Evolutionary conservation across 2,797 vertebrate genomes (phyloP).

Genomic region (Platyrinchus mystaceus): DNA sequence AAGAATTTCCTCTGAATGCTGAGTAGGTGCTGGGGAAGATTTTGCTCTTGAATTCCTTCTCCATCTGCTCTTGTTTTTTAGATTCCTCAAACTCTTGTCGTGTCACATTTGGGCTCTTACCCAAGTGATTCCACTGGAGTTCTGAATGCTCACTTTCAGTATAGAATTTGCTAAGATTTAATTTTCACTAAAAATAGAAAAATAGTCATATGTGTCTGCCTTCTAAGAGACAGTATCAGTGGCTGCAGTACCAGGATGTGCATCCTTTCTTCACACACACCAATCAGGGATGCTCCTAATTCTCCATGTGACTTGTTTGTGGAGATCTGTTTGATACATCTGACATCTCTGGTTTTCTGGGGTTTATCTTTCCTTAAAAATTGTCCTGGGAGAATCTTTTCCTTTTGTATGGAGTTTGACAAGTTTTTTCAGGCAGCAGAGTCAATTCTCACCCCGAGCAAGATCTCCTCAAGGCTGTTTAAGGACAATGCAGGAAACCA

Average conservation of each 20-base stretch:
- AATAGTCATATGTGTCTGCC: neutral
- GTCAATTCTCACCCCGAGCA: neutral
- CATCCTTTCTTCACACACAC: neutral
- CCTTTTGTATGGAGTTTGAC: neutral
- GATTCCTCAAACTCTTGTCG: neutral
- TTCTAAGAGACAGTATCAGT: neutral
- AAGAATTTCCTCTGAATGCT: neutral
- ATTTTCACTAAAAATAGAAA: neutral
- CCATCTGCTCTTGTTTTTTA: neutral
- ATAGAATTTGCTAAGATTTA: neutral
- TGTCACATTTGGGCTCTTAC: neutral
- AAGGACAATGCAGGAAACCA: rapidly evolving
- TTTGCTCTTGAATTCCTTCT: neutral
- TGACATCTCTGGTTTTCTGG: neutral
- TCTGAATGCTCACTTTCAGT: neutral
- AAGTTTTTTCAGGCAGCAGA: neutral
- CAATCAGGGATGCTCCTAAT: neutral
- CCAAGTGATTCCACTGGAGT: neutral
- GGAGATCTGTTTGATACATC: neutral
- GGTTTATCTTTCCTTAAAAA: neutral
- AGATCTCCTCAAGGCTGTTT: neutral
- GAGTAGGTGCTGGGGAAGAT: neutral
- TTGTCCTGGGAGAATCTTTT: neutral
- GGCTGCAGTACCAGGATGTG: neutral
- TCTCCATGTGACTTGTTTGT: neutral